Evolutionary conservation across 1,140 invertebrate genomes (phyloP).

Genomic region (Ostrea edulis): DNA sequence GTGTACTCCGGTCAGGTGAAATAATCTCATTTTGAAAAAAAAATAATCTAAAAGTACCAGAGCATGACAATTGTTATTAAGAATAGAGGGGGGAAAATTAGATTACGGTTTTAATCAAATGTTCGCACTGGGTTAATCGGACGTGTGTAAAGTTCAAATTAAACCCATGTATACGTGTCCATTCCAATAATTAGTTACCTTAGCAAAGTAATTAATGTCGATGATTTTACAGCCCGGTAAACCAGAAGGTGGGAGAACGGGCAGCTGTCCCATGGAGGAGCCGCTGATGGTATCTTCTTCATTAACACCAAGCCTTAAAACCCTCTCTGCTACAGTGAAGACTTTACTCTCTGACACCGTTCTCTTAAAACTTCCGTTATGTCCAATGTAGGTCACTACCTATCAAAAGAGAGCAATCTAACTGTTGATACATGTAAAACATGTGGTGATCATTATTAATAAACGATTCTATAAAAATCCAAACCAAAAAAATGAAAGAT

Average conservation of each 20-base stretch:
- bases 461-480: too few species aligned
- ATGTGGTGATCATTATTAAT: too few species aligned
- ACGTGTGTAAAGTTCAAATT: neutral
- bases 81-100: neutral
- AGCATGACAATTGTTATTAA: neutral
- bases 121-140: neutral
- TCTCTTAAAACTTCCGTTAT: neutral
- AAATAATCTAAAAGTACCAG: too few species aligned
- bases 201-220: constrained; percentile 95
- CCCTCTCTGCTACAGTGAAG: constrained; percentile 56
- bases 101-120: neutral
- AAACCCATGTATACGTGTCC: neutral
- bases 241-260: constrained; percentile 96
- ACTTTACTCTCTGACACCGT: constrained; percentile 57
- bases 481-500: neutral
- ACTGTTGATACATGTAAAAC: neutral
- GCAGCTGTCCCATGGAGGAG: constrained; percentile 82
- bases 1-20: too few species aligned
- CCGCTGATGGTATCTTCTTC: constrained; percentile 60
- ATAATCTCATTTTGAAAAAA: too few species aligned
- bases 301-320: constrained; percentile 48
- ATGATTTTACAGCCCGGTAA: constrained; percentile 97
- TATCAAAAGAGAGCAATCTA: neutral
- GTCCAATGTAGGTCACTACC: neutral
- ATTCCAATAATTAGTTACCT: constrained; percentile 84